These are phyloP conservation scores for Anarsia innoxiella DNA, from an alignment of 2,888 invertebrate genomes.

Conservation along the genomic window DNA sequence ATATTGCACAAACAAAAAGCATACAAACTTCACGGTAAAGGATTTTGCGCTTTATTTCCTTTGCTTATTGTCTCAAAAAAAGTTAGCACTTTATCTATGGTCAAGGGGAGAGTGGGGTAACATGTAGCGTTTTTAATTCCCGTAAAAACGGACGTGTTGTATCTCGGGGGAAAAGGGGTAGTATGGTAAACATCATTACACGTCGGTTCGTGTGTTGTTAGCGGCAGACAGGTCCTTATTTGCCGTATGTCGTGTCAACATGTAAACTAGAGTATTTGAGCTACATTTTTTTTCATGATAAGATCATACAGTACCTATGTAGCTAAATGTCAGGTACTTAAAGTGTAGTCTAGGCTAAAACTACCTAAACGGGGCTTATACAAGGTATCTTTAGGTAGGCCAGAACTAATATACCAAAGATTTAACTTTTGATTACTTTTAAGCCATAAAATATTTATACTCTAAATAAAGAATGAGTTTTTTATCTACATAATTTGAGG, in stretches of 20 bases:
- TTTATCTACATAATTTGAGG: too few species aligned
- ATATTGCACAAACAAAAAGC: slow-evolving; percentile 7
- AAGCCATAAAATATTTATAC: too few species aligned
- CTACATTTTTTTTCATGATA: too few species aligned
- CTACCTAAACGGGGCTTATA: too few species aligned
- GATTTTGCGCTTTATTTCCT: slow-evolving; percentile 2
- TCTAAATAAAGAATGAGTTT: too few species aligned
- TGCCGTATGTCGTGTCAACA: slow-evolving; percentile 5
- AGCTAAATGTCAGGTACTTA: too few species aligned
- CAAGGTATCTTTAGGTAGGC: too few species aligned
- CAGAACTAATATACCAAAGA: too few species aligned
- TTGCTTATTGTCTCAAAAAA: slow-evolving; percentile 6
- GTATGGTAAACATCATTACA: slow-evolving; percentile 58
- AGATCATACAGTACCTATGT: too few species aligned
- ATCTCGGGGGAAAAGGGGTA: slow-evolving; percentile 67
- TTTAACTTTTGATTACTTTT: too few species aligned
- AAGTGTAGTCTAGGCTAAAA: too few species aligned
- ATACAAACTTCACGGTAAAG: background rate
- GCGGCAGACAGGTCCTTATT: slow-evolving; percentile 1
- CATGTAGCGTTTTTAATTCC: slow-evolving; percentile 52
- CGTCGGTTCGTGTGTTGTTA: slow-evolving; percentile 18
- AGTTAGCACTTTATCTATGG: slow-evolving; percentile 6
- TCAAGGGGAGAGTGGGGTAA: slow-evolving; percentile 30
- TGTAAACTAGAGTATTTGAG: too few species aligned
- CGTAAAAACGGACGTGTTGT: slow-evolving; percentile 49